Percentiles rank a stretch among this genome's conserved stretches.
phyloP scores from a whole-genome alignment of 1,140 invertebrate species.

The Sycobia sp. region DNA sequence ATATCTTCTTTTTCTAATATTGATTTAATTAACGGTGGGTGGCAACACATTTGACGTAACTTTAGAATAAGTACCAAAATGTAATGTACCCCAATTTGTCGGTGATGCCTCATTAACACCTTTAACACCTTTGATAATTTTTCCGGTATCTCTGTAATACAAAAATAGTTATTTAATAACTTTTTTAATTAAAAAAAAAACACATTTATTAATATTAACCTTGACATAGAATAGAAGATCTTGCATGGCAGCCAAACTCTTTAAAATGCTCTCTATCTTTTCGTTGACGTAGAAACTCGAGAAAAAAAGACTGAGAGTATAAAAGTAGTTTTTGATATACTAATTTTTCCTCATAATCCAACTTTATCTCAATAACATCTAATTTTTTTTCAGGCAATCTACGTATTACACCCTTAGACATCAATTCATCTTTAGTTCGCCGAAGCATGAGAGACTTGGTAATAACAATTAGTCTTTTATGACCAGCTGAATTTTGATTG shows the following conservation, averaged over 20 bases:
- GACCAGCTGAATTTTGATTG: constrained; percentile 73
- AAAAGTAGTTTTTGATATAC: constrained; percentile 74
- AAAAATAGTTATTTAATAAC: too few species aligned
- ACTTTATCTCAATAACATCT: constrained; percentile 61
- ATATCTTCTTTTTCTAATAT: constrained; percentile 64
- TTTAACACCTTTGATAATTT: not conserved
- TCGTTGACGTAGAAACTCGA: constrained; percentile 74
- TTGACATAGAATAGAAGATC: constrained; percentile 56
- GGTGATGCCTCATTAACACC: not conserved
- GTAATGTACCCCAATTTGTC: constrained; percentile 68
- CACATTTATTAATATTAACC: constrained; percentile 6
- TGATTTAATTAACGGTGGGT: constrained; percentile 74
- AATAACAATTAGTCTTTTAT: constrained; percentile 75
- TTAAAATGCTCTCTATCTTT: constrained; percentile 71
- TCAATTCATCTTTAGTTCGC: constrained; percentile 76
- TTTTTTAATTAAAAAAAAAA: not conserved
- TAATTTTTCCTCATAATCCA: constrained; percentile 71
- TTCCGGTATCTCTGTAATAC: not conserved
- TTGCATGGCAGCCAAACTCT: constrained; percentile 69
- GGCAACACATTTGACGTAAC: constrained; percentile 81
- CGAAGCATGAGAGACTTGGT: constrained; percentile 78
- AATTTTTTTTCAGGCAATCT: constrained; percentile 67
- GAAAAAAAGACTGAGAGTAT: constrained; percentile 72
- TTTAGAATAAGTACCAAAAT: constrained; percentile 77
- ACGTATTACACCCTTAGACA: constrained; percentile 62